Evolutionary conservation across 2,113 vertebrate species (phyloP), one percentile per base, ranked within the genome.

Genomic region (Reinhardtius hippoglossoides): DNA sequence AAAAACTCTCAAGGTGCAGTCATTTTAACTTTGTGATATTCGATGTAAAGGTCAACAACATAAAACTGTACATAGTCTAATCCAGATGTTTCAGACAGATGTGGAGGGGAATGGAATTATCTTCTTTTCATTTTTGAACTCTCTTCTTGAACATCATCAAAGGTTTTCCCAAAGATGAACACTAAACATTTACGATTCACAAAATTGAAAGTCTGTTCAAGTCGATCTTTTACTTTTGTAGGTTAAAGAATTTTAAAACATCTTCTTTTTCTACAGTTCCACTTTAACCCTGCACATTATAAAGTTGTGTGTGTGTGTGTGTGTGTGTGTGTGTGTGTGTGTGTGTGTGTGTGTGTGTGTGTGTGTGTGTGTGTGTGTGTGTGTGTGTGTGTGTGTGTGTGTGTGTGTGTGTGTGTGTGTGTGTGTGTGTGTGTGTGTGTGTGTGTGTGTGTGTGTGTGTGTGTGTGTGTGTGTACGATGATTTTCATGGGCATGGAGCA

Each of bases 401-500:
- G 5, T 44, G 37, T 20, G 21, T 2, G 52, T 62, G 37, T 21
- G 59, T 7, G n/a, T 37, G 9, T 6, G 5, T 44, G 37, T 20
- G 21, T 2, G 52, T 62, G 37, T 21, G 59, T 7, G n/a, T 37
- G 9, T 6, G 5, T 44, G 37, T 20, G 21, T 2, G 52, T 62
- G 37, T 21, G 59, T 7, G n/a, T 37, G 9, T 6, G 5, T 44
- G 37, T 20, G 21, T 2, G 52, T 62, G 37, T 21, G 59, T 7
- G 59, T 7, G 18, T 24, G 20, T 35, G 40, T 40, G 60, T 65
- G 37, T 1, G 23, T 5, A 31, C 10, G 5, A 2, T 59, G 65
- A 54, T 71, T 79, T 75, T 46, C 31, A 56, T 64, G 76, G 77
- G 75, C 75, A 81, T 71, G 52, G 72, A 67, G 65, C 73, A 73